Evolutionary conservation across 2,888 invertebrate species (phyloP).

Genomic region (Aporophyla lueneburgensis): DNA sequence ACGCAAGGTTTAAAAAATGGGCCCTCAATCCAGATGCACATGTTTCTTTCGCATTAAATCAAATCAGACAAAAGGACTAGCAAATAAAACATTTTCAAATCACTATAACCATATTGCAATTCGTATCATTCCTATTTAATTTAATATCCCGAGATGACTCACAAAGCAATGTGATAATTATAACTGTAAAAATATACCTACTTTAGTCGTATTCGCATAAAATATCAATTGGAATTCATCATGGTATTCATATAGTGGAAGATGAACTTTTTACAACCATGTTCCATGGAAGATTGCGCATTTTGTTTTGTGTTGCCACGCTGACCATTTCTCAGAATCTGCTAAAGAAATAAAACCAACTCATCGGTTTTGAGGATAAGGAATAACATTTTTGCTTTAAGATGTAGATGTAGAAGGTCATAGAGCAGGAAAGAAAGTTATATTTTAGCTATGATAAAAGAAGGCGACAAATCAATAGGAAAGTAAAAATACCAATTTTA

Average conservation of each 20-base stretch:
- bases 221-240: slow-evolving; percentile 47
- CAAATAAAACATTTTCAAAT: slow-evolving; percentile 1
- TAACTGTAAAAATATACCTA: neutral
- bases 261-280: slow-evolving; percentile 27
- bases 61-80: neutral
- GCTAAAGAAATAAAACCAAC: slow-evolving; percentile 28
- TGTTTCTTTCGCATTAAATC: no score
- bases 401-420: neutral
- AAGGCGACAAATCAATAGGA: neutral
- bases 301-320: slow-evolving; percentile 34
- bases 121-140: neutral
- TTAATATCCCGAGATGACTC: slow-evolving; percentile 7
- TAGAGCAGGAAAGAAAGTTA: neutral
- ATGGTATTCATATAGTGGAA: slow-evolving; percentile 13
- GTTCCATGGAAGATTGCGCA: slow-evolving; percentile 1
- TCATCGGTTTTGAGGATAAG: slow-evolving; percentile 30
- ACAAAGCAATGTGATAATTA: slow-evolving; percentile 24
- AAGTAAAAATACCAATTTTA: no score
- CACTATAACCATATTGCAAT: neutral
- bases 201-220: neutral
- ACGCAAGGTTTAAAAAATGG: no score
- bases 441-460: neutral
- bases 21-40: no score
- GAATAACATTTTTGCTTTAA: neutral
- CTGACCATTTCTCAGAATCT: slow-evolving; percentile 46